These are phyloP conservation scores for Lutjanus erythropterus DNA, from an alignment of 2,113 vertebrate species.

Conservation along the genomic window DNA sequence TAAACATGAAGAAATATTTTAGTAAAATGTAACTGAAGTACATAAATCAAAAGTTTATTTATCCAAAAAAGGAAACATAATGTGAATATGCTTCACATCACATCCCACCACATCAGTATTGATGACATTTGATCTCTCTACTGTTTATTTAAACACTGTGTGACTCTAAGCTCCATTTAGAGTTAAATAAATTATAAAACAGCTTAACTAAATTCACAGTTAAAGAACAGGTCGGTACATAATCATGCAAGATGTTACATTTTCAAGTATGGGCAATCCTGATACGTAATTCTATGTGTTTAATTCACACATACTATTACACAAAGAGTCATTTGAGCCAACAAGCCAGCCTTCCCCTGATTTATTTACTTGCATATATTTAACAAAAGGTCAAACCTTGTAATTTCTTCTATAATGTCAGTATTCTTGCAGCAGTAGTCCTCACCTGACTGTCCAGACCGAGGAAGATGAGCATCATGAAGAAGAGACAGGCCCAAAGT, in stretches of 20 bases:
- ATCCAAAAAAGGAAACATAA: too few species aligned
- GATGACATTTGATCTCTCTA: neutral
- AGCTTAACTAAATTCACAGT: neutral
- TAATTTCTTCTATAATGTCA: neutral
- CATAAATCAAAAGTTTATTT: too few species aligned
- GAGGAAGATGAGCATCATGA: conserved; percentile 99
- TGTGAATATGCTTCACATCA: too few species aligned
- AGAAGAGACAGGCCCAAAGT: conserved; percentile 96
- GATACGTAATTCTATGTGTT: neutral
- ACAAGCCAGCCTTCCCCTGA: neutral
- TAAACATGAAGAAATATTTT: too few species aligned
- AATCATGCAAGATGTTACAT: too few species aligned
- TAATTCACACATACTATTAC: neutral
- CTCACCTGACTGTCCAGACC: conserved; percentile 98
- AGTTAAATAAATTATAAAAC: neutral
- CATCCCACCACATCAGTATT: neutral
- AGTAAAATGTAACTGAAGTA: too few species aligned
- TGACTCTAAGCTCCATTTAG: neutral
- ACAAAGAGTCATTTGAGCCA: too few species aligned
- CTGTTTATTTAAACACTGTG: neutral
- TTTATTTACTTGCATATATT: neutral
- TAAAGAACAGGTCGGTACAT: neutral
- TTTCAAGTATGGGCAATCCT: too few species aligned
- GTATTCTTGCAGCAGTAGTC: neutral
- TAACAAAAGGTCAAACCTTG: neutral